Conservation (phyloP, 2,797 vertebrate species). For the Pseudochirops corinnae region DNA sequence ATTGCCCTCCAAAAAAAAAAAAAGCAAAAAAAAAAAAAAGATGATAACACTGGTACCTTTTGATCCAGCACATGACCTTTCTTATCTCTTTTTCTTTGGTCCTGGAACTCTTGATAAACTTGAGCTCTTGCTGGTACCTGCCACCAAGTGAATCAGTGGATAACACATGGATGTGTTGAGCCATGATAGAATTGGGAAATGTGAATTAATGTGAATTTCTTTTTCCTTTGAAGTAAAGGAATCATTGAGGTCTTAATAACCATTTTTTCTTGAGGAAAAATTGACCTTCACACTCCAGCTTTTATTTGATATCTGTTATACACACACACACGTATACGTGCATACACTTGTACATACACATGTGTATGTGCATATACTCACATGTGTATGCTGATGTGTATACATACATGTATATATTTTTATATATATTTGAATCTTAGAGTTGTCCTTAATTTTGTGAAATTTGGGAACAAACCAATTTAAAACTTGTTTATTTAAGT, state of each 20-base stretch:
- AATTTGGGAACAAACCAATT: not conserved
- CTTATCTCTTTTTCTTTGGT: not conserved
- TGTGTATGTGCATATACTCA: no score
- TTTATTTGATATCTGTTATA: not conserved
- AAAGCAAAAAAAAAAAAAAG: no score
- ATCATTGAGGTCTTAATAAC: not conserved
- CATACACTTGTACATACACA: not conserved
- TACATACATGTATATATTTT: not conserved
- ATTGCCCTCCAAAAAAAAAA: no score
- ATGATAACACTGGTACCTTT: not conserved
- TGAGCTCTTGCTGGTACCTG: not conserved
- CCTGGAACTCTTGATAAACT: not conserved
- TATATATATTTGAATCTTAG: not conserved
- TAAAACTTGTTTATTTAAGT: not conserved
- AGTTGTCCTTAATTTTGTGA: not conserved
- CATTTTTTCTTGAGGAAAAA: not conserved
- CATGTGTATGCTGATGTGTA: no score
- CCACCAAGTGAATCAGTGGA: not conserved
- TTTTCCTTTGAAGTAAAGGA: not conserved
- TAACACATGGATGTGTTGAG: not conserved
- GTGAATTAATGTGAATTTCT: not conserved
- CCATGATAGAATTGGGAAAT: not conserved
- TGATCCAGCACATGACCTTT: not conserved
- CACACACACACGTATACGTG: no score
- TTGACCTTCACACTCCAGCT: no score